Conservation (phyloP, 64 coral and sea anemone species). For the Stichodactyla helianthus region DNA sequence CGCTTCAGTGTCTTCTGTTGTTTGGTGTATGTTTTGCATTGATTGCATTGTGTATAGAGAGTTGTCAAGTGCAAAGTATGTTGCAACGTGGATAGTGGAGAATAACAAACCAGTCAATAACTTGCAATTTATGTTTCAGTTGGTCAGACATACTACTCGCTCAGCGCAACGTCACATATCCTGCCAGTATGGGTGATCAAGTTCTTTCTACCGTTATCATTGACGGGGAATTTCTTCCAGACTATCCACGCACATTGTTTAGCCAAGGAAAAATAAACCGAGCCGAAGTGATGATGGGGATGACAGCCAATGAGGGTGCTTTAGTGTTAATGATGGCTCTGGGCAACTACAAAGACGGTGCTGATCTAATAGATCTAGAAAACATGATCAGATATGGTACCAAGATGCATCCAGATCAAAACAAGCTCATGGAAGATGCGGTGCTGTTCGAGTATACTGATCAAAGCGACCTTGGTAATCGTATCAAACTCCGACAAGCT, state of each 20-base stretch:
- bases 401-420: background rate
- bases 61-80: too few species aligned
- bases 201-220: background rate
- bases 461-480: too few species aligned
- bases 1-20: background rate
- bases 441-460: too few species aligned
- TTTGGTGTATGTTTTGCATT: too few species aligned
- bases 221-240: conserved; percentile 7
- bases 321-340: background rate
- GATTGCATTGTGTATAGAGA: too few species aligned
- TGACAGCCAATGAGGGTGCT: conserved; percentile 6
- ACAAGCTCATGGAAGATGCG: background rate
- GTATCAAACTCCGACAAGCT: too few species aligned
- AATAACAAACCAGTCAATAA: background rate
- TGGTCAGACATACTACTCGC: background rate
- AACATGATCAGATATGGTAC: background rate
- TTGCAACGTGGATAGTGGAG: too few species aligned
- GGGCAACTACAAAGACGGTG: background rate
- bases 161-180: background rate
- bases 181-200: background rate
- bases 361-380: background rate
- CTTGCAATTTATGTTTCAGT: background rate
- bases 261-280: background rate
- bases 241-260: background rate
- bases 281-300: conserved; percentile 10